A percentile compares a stretch with the other conserved stretches of the same genome.
These are phyloP conservation scores for Oreonectes daqikongensis DNA, from an alignment of 2,797 vertebrate species.

Conservation along the genomic window DNA sequence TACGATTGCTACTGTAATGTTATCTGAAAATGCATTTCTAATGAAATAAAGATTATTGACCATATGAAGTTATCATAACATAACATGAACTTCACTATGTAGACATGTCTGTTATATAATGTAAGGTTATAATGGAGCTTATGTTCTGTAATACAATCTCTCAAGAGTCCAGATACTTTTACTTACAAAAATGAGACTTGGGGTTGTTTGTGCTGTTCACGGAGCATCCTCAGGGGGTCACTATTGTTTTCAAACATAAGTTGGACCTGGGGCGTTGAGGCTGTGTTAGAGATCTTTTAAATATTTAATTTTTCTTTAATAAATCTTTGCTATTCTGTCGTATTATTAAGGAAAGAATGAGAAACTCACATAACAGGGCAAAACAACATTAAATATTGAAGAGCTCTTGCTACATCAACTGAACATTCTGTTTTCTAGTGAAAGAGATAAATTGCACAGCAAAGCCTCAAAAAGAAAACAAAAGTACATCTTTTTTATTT, in stretches of 20 bases:
- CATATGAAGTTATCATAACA: neutral
- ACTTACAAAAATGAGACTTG: neutral
- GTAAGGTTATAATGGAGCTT: neutral
- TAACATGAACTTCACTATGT: neutral
- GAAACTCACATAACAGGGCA: neutral
- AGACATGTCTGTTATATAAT: neutral
- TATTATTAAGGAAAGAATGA: constrained; percentile 11
- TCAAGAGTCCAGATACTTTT: neutral
- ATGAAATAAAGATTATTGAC: constrained; percentile 13
- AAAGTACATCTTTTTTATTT: too few species aligned
- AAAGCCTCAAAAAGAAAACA: neutral
- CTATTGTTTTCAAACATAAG: neutral
- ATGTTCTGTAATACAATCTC: neutral
- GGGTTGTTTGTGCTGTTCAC: constrained; percentile 10
- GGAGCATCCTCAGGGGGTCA: neutral
- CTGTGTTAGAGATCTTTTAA: neutral
- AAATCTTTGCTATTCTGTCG: neutral
- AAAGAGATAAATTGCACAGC: neutral
- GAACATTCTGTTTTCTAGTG: neutral
- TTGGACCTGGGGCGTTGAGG: neutral
- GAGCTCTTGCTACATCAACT: neutral
- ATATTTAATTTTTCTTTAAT: neutral
- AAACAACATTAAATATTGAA: constrained; percentile 4
- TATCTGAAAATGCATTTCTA: neutral
- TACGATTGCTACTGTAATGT: neutral